Evolutionary conservation across 2,113 vertebrate genomes (phyloP), one percentile per base, ranked within the genome.

Genomic region (Australoheros scitulus): DNA sequence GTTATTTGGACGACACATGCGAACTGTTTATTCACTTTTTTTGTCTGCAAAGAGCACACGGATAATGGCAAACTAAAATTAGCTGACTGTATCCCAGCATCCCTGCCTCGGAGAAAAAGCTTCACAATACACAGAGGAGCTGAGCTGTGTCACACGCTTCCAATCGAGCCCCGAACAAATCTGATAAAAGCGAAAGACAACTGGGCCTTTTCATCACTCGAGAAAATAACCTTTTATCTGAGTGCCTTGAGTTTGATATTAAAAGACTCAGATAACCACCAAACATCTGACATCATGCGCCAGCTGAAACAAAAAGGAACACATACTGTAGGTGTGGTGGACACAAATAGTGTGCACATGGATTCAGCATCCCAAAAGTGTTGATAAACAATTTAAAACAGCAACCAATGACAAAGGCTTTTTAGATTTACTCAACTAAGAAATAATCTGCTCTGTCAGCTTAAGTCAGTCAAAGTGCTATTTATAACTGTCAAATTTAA

Each of bases 81-180:
- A 93, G 59, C 18, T 34, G 6, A 26, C 57, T 76, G 61, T 70
- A 72, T 82, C 81, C 52, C 64, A 50, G 76, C 70, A 74, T 77
- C 43, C 15, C 55, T 55, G 72, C 76, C 65, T 60, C 63, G 18
- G 84, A 74, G 80, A 88, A 64, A 64, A 84, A 79, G 75, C 81
- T 43, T 29, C 76, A 91, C 85, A 93, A 92, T 86, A 72, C 61
- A 94, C 83, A 92, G 85, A 92, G 86, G 80, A 84, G 78, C 83
- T 57, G 87, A 79, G 83, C 76, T 13, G 64, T 90, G 92, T 94
- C 95, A 96, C 93, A 92, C 64, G 93, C 86, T 92, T 93, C 88
- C 89, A 83, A 94, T 95, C 65, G 78, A 84, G 81, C 61, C 41
- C 26, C n/a, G 41, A 78, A 60, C 60, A 78, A 88, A 95, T 94